Evolutionary conservation across 1,140 invertebrate genomes (phyloP), one percentile per base, ranked within the genome.

Genomic region (Nixonia krombeini): DNA sequence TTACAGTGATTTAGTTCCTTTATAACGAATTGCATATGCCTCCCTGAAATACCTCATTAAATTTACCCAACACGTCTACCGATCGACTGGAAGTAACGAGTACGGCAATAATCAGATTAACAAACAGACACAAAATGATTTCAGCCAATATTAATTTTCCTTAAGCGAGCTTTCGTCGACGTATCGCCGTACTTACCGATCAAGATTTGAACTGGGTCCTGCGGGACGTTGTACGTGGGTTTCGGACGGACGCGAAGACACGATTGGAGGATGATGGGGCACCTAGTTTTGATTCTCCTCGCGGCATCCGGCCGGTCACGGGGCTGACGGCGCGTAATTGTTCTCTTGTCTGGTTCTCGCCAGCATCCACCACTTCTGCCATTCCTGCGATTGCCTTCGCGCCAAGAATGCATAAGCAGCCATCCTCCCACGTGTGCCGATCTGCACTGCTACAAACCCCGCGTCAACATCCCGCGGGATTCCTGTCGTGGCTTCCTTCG

Each of bases 271-370:
- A 63, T 73, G 72, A 72, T 72, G 58, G 67, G 70, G 53, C 63
- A 57, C 53, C 69, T 74, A 80, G 79, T 81, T 82, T 81, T 82
- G 79, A 82, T 82, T 82, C 79, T 74, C 75, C 79, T 76, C 78
- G 74, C 73, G 67, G 74, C 75, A 62, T 59, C 67, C 67, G 72
- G 64, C 77, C 73, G 77, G 76, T 79, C 76, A 79, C 76, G 72
- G 57, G 71, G 62, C 79, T 79, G 77, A 80, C 78, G 74, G 77
- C 73, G 74, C 73, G 78, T 81, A 82, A 82, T 82, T 81, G 80
- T 80, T 81, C 80, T 78, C 79, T 75, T 76, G 74, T 80, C 78
- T 76, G 77, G 21, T 73, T 72, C 76, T 73, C 63, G 52, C 62
- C 58, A 57, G 37, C 46, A 38, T 55, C 62, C 65, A 51, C 71